Conservation (phyloP, 2,888 invertebrate genomes). For the Leucozona laternaria region DNA sequence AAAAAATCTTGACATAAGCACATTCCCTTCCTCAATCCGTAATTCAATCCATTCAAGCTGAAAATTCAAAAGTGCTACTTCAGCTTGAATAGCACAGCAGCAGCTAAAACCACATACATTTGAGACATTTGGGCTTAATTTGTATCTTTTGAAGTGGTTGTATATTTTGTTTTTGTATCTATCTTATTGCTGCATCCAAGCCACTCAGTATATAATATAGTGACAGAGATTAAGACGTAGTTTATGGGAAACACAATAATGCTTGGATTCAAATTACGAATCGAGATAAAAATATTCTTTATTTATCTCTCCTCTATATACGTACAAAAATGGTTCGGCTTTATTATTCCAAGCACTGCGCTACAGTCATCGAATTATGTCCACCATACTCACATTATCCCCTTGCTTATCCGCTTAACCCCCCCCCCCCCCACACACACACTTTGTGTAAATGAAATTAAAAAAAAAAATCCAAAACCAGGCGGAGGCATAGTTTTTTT, state of each 20-base stretch:
- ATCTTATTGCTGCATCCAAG: background rate
- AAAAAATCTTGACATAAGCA: slow-evolving; percentile 4
- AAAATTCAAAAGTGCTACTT: slow-evolving; percentile 31
- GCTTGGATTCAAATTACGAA: slow-evolving; percentile 34
- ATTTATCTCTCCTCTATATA: background rate
- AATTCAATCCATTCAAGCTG: slow-evolving; percentile 22
- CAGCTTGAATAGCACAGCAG: slow-evolving; percentile 35
- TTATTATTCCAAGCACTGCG: slow-evolving; percentile 29
- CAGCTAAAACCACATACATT: slow-evolving; percentile 28
- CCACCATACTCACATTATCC: background rate
- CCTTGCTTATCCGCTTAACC: too few relatives aligned
- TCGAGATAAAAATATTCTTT: slow-evolving; percentile 13
- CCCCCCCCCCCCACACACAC: background rate
- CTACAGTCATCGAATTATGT: slow-evolving; percentile 22
- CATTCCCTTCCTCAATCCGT: slow-evolving; percentile 24
- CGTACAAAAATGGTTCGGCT: slow-evolving; percentile 13
- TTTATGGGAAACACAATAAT: slow-evolving; percentile 24
- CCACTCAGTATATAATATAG: background rate
- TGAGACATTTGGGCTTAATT: slow-evolving; percentile 50
- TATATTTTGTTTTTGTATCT: background rate
- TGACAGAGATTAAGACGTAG: slow-evolving; percentile 33
- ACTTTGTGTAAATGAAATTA: slow-evolving; percentile 23
- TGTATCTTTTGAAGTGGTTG: slow-evolving; percentile 12
- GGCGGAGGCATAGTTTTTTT: slow-evolving; percentile 51
- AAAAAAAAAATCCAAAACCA: slow-evolving; percentile 37